A percentile compares a stretch with the other conserved stretches of the same genome.
Conservation (phyloP, 2,888 invertebrate species). For the Aspidiotus rigidus region DNA sequence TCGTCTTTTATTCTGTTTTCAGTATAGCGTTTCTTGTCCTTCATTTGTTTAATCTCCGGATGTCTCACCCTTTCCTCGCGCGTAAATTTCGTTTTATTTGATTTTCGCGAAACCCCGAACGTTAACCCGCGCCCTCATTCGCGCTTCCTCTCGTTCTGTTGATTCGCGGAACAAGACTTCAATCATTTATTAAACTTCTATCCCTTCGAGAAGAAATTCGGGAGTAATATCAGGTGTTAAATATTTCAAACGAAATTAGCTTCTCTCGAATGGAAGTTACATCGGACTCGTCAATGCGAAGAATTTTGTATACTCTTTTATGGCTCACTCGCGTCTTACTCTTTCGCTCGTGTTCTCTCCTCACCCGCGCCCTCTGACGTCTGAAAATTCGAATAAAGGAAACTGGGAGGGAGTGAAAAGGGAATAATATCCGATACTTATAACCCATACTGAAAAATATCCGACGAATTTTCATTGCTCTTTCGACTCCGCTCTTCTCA, state of each 20-base stretch:
- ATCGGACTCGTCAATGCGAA: conserved; percentile 22
- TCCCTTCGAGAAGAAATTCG: conserved; percentile 24
- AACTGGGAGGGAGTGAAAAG: too few species aligned
- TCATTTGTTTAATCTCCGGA: conserved; percentile 28
- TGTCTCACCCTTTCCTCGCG: conserved; percentile 11
- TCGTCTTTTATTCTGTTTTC: conserved; percentile 20
- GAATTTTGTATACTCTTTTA: conserved; percentile 10
- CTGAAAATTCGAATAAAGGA: neutral
- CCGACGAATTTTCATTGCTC: neutral
- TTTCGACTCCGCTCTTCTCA: neutral
- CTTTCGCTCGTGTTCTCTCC: too few species aligned
- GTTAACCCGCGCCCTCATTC: neutral
- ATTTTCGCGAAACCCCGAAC: conserved; percentile 9
- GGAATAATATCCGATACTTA: too few species aligned
- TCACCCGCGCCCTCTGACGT: neutral
- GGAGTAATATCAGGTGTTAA: conserved; percentile 29
- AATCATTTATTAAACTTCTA: conserved; percentile 31
- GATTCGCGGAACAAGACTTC: conserved; percentile 16
- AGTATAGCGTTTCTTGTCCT: conserved; percentile 21
- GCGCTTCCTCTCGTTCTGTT: neutral
- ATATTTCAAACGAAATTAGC: conserved; percentile 32
- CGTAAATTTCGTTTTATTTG: conserved; percentile 26
- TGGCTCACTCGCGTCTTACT: neutral
- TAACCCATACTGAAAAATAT: neutral
- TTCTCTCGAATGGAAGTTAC: conserved; percentile 11